Conservation (phyloP, 2,888 invertebrate genomes). For the Xestia c-nigrum region DNA sequence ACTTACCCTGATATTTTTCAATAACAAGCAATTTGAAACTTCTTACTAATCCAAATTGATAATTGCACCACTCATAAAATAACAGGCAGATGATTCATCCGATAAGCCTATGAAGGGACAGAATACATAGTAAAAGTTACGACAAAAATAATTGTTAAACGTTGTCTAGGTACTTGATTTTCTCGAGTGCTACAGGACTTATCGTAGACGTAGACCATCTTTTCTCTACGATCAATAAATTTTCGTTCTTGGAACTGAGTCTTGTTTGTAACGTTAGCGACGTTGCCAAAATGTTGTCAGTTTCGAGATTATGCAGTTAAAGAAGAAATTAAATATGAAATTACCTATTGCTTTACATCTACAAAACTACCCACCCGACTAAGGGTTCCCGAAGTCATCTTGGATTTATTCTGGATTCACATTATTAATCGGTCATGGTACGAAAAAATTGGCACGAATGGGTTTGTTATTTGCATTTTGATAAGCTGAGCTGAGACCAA, state of each 20-base stretch:
- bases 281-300: not conserved
- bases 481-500: not conserved
- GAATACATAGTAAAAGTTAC: slow-evolving; percentile 7
- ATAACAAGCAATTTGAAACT: slow-evolving; percentile 16
- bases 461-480: not conserved
- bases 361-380: not conserved
- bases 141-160: slow-evolving; percentile 9
- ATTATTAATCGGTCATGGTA: not conserved
- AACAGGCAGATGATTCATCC: slow-evolving; percentile 40
- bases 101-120: slow-evolving; percentile 33
- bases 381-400: not conserved
- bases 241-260: not conserved
- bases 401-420: not conserved
- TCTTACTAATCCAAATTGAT: slow-evolving; percentile 37
- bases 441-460: not conserved
- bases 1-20: slow-evolving; percentile 14
- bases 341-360: too few relatives aligned
- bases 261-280: not conserved
- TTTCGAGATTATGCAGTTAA: not conserved
- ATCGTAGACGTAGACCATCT: not conserved
- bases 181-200: not conserved
- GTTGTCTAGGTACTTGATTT: not conserved
- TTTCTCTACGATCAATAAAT: slow-evolving; percentile 13
- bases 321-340: not conserved
- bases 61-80: slow-evolving; percentile 39